A percentile compares a stretch with the other conserved stretches of the same genome.
Evolutionary conservation across 2,888 invertebrate species (phyloP).

Genomic region (Euplagia quadripunctaria): DNA sequence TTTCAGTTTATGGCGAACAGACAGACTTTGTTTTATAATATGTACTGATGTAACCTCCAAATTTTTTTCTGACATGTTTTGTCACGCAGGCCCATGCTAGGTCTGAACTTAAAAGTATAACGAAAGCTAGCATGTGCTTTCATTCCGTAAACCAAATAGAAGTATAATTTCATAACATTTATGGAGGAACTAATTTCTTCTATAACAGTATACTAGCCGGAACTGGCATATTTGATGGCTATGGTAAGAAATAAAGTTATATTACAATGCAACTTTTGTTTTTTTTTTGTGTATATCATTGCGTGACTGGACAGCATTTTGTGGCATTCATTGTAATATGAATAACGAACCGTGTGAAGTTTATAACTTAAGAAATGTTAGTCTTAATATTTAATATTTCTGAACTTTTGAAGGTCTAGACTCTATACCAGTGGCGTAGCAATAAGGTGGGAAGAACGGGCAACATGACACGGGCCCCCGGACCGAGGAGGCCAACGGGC

Average conservation of each 20-base stretch:
- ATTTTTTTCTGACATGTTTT: background rate
- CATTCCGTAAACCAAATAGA: conserved; percentile 20
- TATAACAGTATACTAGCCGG: conserved; percentile 25
- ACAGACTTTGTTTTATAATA: too few species aligned
- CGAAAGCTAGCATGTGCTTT: background rate
- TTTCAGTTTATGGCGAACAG: too few species aligned
- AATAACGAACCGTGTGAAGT: conserved; percentile 35
- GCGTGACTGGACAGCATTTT: conserved; percentile 46
- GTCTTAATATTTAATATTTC: background rate
- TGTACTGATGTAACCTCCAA: background rate
- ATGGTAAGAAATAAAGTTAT: conserved; percentile 27
- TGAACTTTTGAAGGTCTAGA: background rate
- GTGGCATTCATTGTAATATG: conserved; percentile 32
- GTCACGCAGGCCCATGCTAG: background rate
- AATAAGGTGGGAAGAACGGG: too few species aligned
- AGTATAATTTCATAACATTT: conserved; percentile 21
- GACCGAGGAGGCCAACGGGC: too few species aligned
- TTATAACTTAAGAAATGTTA: conserved; percentile 6
- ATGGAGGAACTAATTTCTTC: conserved; percentile 22
- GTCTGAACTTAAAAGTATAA: background rate
- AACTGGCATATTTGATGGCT: conserved; percentile 28
- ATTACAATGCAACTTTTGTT: background rate
- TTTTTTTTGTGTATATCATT: background rate
- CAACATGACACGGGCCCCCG: too few species aligned
- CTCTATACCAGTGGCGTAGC: background rate